Evolutionary conservation across 2,888 invertebrate species (phyloP).

Genomic region (Meiosimyza platycephala): DNA sequence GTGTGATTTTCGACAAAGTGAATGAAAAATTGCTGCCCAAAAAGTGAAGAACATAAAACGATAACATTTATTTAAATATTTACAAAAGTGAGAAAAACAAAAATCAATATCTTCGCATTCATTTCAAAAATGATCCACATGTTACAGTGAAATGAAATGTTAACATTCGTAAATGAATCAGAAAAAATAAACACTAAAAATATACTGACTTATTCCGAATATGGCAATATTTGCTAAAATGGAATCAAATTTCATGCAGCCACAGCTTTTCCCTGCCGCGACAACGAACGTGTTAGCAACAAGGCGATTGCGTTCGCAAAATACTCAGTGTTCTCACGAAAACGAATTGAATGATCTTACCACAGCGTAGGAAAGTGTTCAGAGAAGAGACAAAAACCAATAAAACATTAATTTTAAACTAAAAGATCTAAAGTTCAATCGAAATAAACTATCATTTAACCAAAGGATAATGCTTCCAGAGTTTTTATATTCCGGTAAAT

Average conservation of each 20-base stretch:
- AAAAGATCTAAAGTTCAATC: no score
- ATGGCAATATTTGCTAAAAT: constrained; percentile 59
- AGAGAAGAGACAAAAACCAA: no score
- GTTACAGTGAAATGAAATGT: not conserved
- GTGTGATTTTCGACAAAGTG: constrained; percentile 7
- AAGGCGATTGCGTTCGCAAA: constrained; percentile 26
- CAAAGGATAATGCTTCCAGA: constrained; percentile 52
- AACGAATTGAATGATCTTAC: no score
- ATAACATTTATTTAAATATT: not conserved
- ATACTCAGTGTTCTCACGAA: constrained; percentile 21
- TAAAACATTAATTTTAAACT: no score
- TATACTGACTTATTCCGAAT: constrained; percentile 53
- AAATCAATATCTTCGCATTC: no score
- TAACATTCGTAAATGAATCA: constrained; percentile 16
- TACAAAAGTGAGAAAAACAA: not conserved
- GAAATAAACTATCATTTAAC: no score
- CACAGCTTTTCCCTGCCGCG: constrained; percentile 34
- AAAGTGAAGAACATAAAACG: not conserved
- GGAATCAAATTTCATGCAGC: constrained; percentile 64
- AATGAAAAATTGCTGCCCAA: constrained; percentile 8
- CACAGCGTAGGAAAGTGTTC: no score
- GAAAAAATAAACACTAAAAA: constrained; percentile 31
- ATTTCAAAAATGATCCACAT: not conserved
- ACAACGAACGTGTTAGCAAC: constrained; percentile 30
- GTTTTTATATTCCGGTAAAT: constrained; percentile 53